These are phyloP conservation scores for Lottia gigantea DNA, from an alignment of 2,888 invertebrate species.

Conservation along the genomic window DNA sequence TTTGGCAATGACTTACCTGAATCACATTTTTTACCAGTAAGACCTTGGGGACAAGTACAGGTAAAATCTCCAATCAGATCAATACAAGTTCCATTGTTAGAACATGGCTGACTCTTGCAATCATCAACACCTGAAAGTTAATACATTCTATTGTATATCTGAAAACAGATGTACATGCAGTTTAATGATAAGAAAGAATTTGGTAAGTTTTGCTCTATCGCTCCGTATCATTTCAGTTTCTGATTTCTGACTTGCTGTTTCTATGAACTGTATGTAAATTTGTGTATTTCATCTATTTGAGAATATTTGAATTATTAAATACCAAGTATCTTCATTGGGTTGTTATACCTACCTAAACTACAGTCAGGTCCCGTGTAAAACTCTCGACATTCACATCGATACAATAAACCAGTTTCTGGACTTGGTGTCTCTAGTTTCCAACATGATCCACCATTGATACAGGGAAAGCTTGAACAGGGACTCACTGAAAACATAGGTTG, in stretches of 20 bases:
- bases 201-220: no score
- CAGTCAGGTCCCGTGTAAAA: background rate
- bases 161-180: no score
- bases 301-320: no score
- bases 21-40: slow-evolving; percentile 18
- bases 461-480: background rate
- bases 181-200: no score
- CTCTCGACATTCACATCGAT: background rate
- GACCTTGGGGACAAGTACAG: slow-evolving; percentile 14
- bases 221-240: no score
- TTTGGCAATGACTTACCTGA: slow-evolving; percentile 1
- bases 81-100: slow-evolving; percentile 18
- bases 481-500: slow-evolving; percentile 9
- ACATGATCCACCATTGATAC: background rate
- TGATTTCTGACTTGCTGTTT: no score
- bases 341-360: background rate
- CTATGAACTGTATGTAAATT: no score
- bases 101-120: slow-evolving; percentile 14
- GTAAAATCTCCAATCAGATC: slow-evolving; percentile 17
- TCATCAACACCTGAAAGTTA: slow-evolving; percentile 15
- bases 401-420: background rate
- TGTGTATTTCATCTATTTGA: no score
- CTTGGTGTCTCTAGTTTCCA: background rate
- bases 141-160: no score
- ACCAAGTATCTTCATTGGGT: no score